Base-by-base conservation (phyloP, 2,797 vertebrate genomes). In the Falco cherrug region DNA sequence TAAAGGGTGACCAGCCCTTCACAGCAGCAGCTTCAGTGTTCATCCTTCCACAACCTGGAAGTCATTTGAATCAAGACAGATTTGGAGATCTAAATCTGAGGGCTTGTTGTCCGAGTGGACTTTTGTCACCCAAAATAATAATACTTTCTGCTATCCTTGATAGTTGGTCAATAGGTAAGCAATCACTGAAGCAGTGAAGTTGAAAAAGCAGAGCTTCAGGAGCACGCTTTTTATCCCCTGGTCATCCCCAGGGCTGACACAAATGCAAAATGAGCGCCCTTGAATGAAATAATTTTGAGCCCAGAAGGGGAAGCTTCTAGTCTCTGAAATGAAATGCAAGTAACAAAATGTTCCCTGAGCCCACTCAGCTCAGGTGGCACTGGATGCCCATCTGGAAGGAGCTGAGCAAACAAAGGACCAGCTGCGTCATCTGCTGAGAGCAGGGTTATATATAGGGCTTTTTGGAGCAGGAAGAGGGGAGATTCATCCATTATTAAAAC, bases 401-500 rank as follows among this genome's bases (percentile, higher is more conserved):
- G 61, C 3, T 1, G 0, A 92, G 82, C 80, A 82, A 91, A 97
- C 95, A 95, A 97, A 97, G 84, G 93, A 69, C 69, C 97, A 97
- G 95, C 97, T 97, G 96, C 0, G 1, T 90, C 33, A 0, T 90
- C 85, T 94, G 87, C 53, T 87, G 70, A 22, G 20, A 73, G 61
- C 31, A 1, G 83, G 93, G 81, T 90, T 96, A 78, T 85, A 68
- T 5, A 1, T 51, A 83, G 81, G 90, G 93, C 94, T 91, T 93
- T 92, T 84, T 74, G 73, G 93, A 95, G 87, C 67, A 84, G 93
- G 60, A 90, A 95, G 95, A 95, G 76, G 70, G 77, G 54, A 95
- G 26, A 76, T 91, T 97, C 91, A 97, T 97, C 95, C 94, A 97
- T 97, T 97, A 97, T 97, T 97, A 89, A 97, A 97, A 84, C 59